A percentile compares a stretch with the other conserved stretches of the same genome.
phyloP scores from a whole-genome alignment of 2,888 invertebrate genomes.

The Atherix ibis region DNA sequence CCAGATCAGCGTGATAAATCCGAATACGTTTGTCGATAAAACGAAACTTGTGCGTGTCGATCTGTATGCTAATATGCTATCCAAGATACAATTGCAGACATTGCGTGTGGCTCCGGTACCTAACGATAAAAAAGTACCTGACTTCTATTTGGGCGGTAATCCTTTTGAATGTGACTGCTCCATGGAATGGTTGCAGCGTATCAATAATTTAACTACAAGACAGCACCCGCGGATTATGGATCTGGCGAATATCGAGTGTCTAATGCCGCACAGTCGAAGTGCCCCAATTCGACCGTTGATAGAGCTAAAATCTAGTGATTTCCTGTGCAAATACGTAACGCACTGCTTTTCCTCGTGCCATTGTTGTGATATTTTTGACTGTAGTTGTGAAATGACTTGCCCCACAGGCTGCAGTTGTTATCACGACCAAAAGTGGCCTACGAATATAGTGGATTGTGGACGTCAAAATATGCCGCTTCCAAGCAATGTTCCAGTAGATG shows the following conservation, averaged over 20 bases:
- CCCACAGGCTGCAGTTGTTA: slow-evolving; percentile 88
- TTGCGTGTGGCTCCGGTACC: slow-evolving; percentile 60
- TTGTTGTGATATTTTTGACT: slow-evolving; percentile 91
- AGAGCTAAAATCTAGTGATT: slow-evolving; percentile 64
- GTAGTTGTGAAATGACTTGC: slow-evolving; percentile 94
- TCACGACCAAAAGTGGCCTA: slow-evolving; percentile 86
- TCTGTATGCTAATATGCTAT: slow-evolving; percentile 75
- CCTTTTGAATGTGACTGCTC: slow-evolving; percentile 90
- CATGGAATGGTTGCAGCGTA: slow-evolving; percentile 87
- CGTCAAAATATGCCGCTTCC: slow-evolving; percentile 40
- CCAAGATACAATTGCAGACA: slow-evolving; percentile 66
- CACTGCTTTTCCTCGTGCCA: slow-evolving; percentile 91
- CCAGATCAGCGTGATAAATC: slow-evolving; percentile 60
- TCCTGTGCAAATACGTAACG: slow-evolving; percentile 80
- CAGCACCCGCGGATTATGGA: slow-evolving; percentile 83
- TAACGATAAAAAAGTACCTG: slow-evolving; percentile 55
- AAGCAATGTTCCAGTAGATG: slow-evolving; percentile 80
- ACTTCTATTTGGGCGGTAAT: slow-evolving; percentile 83
- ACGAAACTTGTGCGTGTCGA: slow-evolving; percentile 72
- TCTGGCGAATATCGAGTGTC: slow-evolving; percentile 73
- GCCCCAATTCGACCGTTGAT: slow-evolving; percentile 62
- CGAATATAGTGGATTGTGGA: slow-evolving; percentile 84
- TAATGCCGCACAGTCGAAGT: slow-evolving; percentile 69
- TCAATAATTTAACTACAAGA: slow-evolving; percentile 71
- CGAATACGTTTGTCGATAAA: slow-evolving; percentile 77